Base-by-base conservation (phyloP, 30 jellyfish, hydroid and myxozoan species). In the Hydractinia symbiolongicarpus region DNA sequence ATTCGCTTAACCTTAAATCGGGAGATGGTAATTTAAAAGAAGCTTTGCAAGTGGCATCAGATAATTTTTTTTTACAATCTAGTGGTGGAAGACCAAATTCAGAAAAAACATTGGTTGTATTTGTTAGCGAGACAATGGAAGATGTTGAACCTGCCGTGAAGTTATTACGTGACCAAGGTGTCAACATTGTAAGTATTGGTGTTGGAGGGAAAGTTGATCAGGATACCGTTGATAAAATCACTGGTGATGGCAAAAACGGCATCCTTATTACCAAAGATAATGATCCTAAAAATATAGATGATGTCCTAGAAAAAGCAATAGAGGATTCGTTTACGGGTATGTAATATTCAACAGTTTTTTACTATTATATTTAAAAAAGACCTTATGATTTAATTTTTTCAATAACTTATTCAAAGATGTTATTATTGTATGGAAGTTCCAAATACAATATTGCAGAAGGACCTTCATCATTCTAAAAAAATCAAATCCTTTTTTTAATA, bases 31-130 rank as follows among this genome's bases (percentile, higher is more conserved):
- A 10, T 11, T 16, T 55, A 61, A 44, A 15, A 7, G 50, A 17
- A 17, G 85, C 85, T 40, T 64, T 53, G 79, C 8, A 9, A 6
- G 55, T 53, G 11, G 73, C 50, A 9, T 19, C 67, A 20, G 83
- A 74, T 61, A 60, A 54, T 58, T 67, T 86, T 44, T 86, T 91
- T 58, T 55, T 86, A n/a, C 53, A 73, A 70, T 9, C 30, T 16
- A 54, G 70, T 17, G 96, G 95, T 17, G 96, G 86, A 16, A 82
- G 95, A 73, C 73, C 66, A 8, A 87, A 78, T 44, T 90, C 82
- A 8, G 73, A 82, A 52, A 91, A 91, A 76, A 50, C 93, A 49
- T 72, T 88, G 56, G 76, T 91, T 44, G 74, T 91, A 5, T 91
- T 91, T 56, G 80, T 89, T 11, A 68, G 83, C 17, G 71, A 64